Evolutionary conservation across 53 echinoderm and acorn worm species (phyloP).

Genomic region (Luidia sarsii): DNA sequence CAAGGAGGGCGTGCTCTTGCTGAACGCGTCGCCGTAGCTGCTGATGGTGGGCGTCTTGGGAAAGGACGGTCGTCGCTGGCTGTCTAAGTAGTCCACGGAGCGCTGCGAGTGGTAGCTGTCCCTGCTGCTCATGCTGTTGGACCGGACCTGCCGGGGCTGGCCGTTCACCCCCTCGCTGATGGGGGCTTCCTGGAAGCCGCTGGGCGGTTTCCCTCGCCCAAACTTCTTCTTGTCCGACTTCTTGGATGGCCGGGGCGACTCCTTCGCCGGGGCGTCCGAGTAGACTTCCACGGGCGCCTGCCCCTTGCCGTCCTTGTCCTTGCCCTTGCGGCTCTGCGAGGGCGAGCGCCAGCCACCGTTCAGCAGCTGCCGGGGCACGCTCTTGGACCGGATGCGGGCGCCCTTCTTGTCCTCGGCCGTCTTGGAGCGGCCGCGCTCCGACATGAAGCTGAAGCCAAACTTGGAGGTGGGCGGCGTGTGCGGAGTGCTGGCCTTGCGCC

Average conservation of each 20-base stretch:
- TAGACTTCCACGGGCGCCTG: slow-evolving; percentile 76
- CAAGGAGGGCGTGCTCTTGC: slow-evolving; percentile 49
- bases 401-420: slow-evolving; percentile 62
- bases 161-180: slow-evolving; percentile 1
- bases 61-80: slow-evolving; percentile 17
- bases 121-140: slow-evolving; percentile 44
- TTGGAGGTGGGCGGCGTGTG: slow-evolving; percentile 59
- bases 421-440: slow-evolving; percentile 75
- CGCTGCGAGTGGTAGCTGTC: slow-evolving; percentile 36
- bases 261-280: slow-evolving; percentile 54
- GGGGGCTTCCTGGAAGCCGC: background rate
- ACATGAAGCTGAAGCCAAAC: slow-evolving; percentile 50
- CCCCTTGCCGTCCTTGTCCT: slow-evolving; percentile 13
- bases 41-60: slow-evolving; percentile 22
- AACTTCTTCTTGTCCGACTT: slow-evolving; percentile 11
- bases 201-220: background rate
- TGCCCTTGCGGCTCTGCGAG: slow-evolving; percentile 69
- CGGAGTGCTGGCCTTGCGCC: slow-evolving; percentile 52
- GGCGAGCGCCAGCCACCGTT: slow-evolving; percentile 82
- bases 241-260: slow-evolving; percentile 31
- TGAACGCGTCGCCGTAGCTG: slow-evolving; percentile 15
- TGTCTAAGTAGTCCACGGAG: slow-evolving; percentile 32
- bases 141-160: slow-evolving; percentile 8
- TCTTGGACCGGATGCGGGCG: slow-evolving; percentile 74
- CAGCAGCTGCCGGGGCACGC: slow-evolving; percentile 85